Base-by-base conservation (phyloP, 2,797 vertebrate species). In the Anguilla marmorata region DNA sequence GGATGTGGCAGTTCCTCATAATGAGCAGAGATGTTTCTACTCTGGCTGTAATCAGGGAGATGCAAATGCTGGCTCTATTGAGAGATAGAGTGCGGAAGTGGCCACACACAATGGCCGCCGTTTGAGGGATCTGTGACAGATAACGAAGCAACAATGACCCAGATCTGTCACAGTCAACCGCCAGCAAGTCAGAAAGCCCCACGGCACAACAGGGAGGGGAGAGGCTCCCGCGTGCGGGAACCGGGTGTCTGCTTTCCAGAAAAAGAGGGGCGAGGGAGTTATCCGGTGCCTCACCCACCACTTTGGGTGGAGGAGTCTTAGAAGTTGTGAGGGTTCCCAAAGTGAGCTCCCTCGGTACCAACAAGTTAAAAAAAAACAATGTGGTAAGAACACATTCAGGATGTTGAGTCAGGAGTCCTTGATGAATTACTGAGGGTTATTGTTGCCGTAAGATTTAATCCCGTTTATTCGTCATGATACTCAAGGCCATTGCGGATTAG, bases 11-110 rank as follows among this genome's bases (percentile, higher is more conserved):
- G 79, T n/a, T 50, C 45, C 41, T 82, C 0, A 45, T 48, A 82
- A 82, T 6, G 45, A 48, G 21, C 21, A 24, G 24, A 50, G 41
- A 82, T 82, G 79, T 2, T 48, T 82, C 7, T 48, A 48, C 14
- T 30, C 30, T 88, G 33, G 60, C 72, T 90, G 72, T 86, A 89
- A 91, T 89, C 84, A 89, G 84, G 87, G 91, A 86, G 88, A 91
- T 88, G 85, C 86, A 85, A 91, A 87, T 86, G 30, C 56, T 21
- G 37, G 48, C 30, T 6, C 27, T 24, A 24, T 58, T 72, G 27
- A 58, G 85, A 41, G 52, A 56, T 85, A 37, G 19, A 27, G 52
- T 16, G 52, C 84, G 21, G 33, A 85, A 56, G 30, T 85, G 27
- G 84, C 54, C 56, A 16, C 54, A 8, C 84, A 85, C 83, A 85